Evolutionary conservation across 2,888 invertebrate species (phyloP), one percentile per base, ranked within the genome.

Genomic region (Apamea anceps): DNA sequence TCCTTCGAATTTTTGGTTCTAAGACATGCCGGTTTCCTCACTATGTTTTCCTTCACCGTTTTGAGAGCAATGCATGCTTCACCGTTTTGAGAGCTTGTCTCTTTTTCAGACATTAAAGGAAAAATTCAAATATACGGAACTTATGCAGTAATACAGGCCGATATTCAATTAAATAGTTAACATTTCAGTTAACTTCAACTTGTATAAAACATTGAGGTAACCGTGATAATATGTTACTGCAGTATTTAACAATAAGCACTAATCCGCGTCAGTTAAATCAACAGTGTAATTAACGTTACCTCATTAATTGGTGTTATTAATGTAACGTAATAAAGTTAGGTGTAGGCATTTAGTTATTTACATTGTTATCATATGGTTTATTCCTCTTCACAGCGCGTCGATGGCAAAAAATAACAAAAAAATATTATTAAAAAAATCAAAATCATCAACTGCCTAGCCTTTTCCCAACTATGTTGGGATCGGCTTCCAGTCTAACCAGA

Each of bases 141-240:
- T 32, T n/a, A 12, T 0, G 13, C 28, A 54, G 54, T 75, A n/a
- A n/a, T 18, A 28, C 21, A n/a, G 28, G 5, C 6, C 28, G 2
- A 42, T 6, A 21, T 21, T 45, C 8, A 25, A 72, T 37, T 5
- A 65, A 54, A 57, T 25, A n/a, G 25, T 63, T 48, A 68, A 32
- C 18, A 71, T 76, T 48, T 62, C 57, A 65, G n/a, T 73, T 32
- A 83, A 82, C 57, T 72, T 63, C 63, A 32, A 48, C 48, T 48
- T 15, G 15, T 15, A 48, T 25, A 63, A 78, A 70, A 37, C 60
- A 79, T 84, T 18, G 65, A 79, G 66, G 70, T 84, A 48, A 84
- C 82, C 82, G 82, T 68, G n/a, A 57, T 72, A 84, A 57, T 72
- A 84, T 18, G 74, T 82, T 81, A 45, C 51, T 72, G 60, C 68